Evolutionary conservation across 2,797 vertebrate genomes (phyloP).

Genomic region (Manis pentadactyla): DNA sequence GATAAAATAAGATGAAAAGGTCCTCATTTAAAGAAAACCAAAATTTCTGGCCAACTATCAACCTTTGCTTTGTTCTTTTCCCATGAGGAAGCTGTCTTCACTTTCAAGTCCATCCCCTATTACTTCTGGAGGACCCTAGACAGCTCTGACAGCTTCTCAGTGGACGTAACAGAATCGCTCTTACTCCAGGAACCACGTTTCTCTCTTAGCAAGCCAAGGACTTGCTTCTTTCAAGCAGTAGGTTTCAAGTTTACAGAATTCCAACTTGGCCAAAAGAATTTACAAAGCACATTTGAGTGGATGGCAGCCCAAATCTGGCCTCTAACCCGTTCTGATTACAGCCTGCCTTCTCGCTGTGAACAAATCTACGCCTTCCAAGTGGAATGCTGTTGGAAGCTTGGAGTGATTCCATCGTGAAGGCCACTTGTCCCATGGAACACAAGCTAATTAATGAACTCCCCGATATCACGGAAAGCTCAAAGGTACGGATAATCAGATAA

Average conservation of each 20-base stretch:
- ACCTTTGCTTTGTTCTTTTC: neutral
- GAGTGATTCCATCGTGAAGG: neutral
- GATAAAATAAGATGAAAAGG: neutral
- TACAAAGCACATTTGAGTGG: neutral
- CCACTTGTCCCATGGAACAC: neutral
- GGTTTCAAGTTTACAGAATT: neutral
- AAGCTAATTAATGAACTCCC: neutral
- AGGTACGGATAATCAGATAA: neutral
- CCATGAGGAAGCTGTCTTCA: neutral
- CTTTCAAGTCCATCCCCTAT: rapidly evolving
- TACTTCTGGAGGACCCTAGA: neutral
- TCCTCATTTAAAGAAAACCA: neutral
- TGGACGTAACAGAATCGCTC: neutral
- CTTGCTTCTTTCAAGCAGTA: neutral
- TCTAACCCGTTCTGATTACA: neutral
- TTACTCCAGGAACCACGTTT: neutral
- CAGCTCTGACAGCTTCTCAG: neutral
- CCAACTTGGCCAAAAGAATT: neutral
- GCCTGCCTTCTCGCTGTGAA: neutral
- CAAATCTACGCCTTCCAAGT: neutral
- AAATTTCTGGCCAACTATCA: neutral
- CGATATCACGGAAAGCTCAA: neutral
- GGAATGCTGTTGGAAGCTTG: neutral
- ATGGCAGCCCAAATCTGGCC: neutral
- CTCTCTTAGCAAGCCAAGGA: neutral